Evolutionary conservation across 2,797 vertebrate genomes (phyloP).

Genomic region (Crossoptilon crossoptilon): DNA sequence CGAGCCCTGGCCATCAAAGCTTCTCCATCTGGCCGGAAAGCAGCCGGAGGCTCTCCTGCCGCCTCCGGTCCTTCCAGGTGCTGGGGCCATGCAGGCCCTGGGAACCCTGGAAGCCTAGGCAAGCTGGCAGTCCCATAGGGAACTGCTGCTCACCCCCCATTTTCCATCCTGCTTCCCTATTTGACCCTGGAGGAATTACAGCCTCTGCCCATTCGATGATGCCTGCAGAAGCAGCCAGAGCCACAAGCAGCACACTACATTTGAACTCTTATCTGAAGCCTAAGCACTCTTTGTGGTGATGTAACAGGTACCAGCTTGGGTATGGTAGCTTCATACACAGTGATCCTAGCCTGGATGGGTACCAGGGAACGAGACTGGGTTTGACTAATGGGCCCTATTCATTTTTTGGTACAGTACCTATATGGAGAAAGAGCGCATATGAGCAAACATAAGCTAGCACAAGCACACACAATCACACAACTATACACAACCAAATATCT

Average conservation of each 20-base stretch:
- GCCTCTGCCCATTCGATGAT: background rate
- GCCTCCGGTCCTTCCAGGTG: background rate
- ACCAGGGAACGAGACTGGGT: fast-evolving
- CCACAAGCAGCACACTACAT: background rate
- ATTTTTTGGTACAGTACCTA: background rate
- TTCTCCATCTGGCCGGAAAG: background rate
- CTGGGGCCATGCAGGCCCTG: background rate
- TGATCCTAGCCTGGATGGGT: fast-evolving
- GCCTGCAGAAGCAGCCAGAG: background rate
- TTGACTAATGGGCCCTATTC: background rate
- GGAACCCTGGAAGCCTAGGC: background rate
- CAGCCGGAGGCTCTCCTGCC: fast-evolving
- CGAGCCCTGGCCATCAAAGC: background rate
- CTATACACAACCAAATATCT: background rate
- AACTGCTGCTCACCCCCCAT: background rate
- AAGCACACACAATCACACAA: background rate
- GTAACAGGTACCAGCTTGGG: fast-evolving
- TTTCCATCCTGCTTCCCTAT: background rate
- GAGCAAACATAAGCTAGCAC: background rate
- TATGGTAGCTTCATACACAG: background rate
- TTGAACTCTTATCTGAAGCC: background rate
- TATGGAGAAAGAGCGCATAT: background rate
- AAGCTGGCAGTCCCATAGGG: background rate
- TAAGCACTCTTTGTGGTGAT: background rate
- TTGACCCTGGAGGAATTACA: background rate